phyloP scores from a whole-genome alignment of 2,113 vertebrate genomes.

The Meriones unguiculatus region DNA sequence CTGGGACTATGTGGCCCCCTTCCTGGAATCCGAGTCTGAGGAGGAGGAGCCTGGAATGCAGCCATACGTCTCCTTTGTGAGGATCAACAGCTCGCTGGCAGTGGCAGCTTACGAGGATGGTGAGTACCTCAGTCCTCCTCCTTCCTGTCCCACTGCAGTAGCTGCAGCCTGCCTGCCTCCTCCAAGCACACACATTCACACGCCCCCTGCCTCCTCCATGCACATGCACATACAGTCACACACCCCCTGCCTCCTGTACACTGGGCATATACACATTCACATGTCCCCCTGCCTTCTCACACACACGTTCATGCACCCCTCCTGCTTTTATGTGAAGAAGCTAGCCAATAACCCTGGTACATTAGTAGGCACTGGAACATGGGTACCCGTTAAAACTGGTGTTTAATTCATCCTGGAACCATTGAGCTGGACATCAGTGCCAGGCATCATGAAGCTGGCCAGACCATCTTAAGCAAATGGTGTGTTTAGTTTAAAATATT shows the following conservation, averaged over 20 bases:
- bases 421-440: slow-evolving; percentile 81
- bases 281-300: background rate
- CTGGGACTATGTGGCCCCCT: slow-evolving; percentile 93
- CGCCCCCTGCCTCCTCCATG: background rate
- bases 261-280: background rate
- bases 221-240: background rate
- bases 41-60: slow-evolving; percentile 85
- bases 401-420: slow-evolving; percentile 88
- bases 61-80: slow-evolving; percentile 92
- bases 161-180: slow-evolving; percentile 85
- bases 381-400: slow-evolving; percentile 87
- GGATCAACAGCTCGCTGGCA: slow-evolving; percentile 93
- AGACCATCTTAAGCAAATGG: slow-evolving; percentile 89
- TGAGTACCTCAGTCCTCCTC: slow-evolving; percentile 85
- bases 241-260: slow-evolving; percentile 69
- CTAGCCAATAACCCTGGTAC: slow-evolving; percentile 87
- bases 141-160: slow-evolving; percentile 84
- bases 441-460: slow-evolving; percentile 83
- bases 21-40: slow-evolving; percentile 88
- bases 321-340: slow-evolving; percentile 87
- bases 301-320: slow-evolving; percentile 61
- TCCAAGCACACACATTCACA: slow-evolving; percentile 67
- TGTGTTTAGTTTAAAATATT: slow-evolving; percentile 89
- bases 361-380: slow-evolving; percentile 88
- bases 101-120: slow-evolving; percentile 95